Base-by-base conservation (phyloP, 2,113 vertebrate species). In the Pollimyrus isidori region DNA sequence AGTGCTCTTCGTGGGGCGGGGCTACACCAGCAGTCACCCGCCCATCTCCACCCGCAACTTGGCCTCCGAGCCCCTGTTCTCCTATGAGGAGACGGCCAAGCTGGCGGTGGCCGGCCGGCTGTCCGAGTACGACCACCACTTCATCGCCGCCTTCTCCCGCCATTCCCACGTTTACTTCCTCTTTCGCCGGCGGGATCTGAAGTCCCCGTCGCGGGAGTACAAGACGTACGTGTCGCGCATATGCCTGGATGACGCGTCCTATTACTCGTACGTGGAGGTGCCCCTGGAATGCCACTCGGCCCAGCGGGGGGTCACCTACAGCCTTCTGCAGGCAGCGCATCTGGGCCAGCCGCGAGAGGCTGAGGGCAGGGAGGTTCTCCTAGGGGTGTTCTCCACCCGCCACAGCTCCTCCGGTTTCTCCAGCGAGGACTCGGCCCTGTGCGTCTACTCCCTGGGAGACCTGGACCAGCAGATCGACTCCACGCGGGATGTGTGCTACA, bases 11-110 rank as follows among this genome's bases (percentile, higher is more conserved):
- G 98, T 99, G 88, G 98, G 98, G 0, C 94, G 98, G 82, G 98
- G 98, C 0, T 99, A 99, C 83, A 98, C 98, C 0, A 97, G 97
- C 93, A 98, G 97, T 90, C 98, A 98, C 88, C 98, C 98, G 1
- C 97, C 97, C 49, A 98, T 99, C 92, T 98, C 98, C 0, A 99
- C 98, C 10, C 96, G 98, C 4, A 96, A 98, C 89, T 95, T 99
- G 88, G 97, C 96, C 45, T 95, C 96, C 15, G 96, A 97, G 86
- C 97, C 97, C 0, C 92, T 97, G 90, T 99, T 99, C 93, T 99
- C 98, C 62, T 99, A 99, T 0, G 98, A 99, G 93, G 98, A 99
- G 93, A 99, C 97, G 0, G 98, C 98, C 30, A 99, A 99, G 91
- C 92, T 99, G 26, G 97, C 98, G 0, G 95, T 97, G 13, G 97